phyloP scores from a whole-genome alignment of 2,113 vertebrate genomes.

The Chaetura pelagica region DNA sequence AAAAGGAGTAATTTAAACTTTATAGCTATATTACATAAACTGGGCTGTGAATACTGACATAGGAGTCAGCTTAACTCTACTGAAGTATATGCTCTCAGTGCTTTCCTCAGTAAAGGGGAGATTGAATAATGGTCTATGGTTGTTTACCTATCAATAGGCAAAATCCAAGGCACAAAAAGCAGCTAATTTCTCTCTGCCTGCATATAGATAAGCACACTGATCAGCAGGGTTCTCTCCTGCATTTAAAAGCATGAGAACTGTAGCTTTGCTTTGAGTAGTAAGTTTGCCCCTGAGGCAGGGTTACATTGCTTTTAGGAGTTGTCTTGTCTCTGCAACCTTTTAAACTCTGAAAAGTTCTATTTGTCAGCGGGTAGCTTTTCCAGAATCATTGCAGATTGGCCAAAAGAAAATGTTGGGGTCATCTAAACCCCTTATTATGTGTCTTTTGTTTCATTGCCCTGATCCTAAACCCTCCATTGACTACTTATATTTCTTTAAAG shows the following conservation, averaged over 20 bases:
- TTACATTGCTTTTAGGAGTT: not conserved
- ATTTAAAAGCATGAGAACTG: not conserved
- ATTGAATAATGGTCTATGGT: not conserved
- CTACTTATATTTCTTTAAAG: slow-evolving; percentile 66
- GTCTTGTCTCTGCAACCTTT: not conserved
- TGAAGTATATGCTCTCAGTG: not conserved
- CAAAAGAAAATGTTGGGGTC: not conserved
- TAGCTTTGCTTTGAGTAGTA: not conserved
- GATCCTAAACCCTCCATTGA: not conserved
- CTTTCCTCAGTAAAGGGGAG: not conserved
- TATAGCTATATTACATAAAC: not conserved
- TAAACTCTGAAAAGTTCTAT: not conserved
- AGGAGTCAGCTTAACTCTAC: not conserved
- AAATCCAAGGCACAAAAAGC: not conserved
- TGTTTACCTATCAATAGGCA: not conserved
- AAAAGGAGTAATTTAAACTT: not conserved
- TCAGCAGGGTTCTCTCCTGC: not conserved
- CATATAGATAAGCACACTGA: not conserved
- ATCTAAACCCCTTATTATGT: not conserved
- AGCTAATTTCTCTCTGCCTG: not conserved
- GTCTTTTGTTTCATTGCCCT: not conserved
- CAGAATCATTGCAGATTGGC: not conserved
- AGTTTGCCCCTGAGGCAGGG: not conserved
- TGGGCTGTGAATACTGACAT: not conserved
- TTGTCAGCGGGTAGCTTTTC: not conserved